phyloP scores from a whole-genome alignment of 2,113 vertebrate genomes.

The Fregata magnificens region DNA sequence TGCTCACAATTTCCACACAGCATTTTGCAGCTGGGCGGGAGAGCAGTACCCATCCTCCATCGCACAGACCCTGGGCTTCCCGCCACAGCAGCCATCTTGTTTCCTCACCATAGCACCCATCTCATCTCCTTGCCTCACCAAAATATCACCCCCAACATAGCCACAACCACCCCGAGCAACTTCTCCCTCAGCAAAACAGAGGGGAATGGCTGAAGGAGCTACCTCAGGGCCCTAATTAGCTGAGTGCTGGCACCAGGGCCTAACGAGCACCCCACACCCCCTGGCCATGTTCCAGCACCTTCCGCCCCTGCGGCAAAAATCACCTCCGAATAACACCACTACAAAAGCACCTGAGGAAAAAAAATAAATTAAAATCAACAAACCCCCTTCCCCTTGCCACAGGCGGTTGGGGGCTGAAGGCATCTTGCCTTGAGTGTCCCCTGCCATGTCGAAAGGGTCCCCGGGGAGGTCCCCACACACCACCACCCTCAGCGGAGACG shows the following conservation, averaged over 20 bases:
- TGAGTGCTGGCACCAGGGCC: not conserved
- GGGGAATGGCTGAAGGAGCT: not conserved
- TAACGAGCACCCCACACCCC: not conserved
- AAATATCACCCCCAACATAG: fast-evolving
- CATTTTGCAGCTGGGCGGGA: fast-evolving
- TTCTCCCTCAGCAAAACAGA: not conserved
- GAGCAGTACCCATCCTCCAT: fast-evolving
- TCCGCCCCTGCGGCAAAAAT: fast-evolving
- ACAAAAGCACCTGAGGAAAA: not conserved
- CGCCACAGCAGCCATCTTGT: fast-evolving
- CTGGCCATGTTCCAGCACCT: not conserved
- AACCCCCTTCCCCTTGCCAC: fast-evolving
- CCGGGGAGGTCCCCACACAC: not conserved
- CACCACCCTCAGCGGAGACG: not conserved
- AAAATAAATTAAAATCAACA: not conserved
- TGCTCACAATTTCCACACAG: fast-evolving
- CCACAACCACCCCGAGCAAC: fast-evolving
- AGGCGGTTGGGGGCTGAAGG: not conserved
- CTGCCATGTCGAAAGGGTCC: not conserved
- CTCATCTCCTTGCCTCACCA: fast-evolving
- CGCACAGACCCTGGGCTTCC: fast-evolving
- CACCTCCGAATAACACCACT: not conserved
- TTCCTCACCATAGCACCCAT: fast-evolving
- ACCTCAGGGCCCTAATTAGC: not conserved
- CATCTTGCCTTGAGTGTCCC: not conserved